These are phyloP conservation scores for Kryptolebias ocellatus DNA, from an alignment of 2,797 vertebrate species.

Conservation along the genomic window DNA sequence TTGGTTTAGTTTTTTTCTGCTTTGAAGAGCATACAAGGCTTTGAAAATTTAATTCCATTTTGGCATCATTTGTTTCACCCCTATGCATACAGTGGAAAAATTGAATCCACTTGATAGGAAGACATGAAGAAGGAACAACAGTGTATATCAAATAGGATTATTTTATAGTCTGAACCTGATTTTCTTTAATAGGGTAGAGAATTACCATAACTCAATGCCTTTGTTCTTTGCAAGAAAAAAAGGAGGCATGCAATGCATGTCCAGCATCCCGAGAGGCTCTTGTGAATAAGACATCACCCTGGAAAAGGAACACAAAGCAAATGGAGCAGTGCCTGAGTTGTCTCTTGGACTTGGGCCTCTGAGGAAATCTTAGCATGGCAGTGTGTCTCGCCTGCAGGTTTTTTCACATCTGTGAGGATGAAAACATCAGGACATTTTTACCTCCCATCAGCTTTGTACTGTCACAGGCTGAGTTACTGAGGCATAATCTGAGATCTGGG, in stretches of 20 bases:
- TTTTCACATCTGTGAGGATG: constrained; percentile 31
- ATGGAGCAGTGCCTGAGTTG: constrained; percentile 51
- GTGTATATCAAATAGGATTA: constrained; percentile 59
- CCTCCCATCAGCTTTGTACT: constrained; percentile 29
- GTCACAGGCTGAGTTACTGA: constrained; percentile 16
- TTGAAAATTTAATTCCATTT: constrained; percentile 8
- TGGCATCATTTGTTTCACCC: constrained; percentile 30
- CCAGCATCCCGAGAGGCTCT: constrained; percentile 52
- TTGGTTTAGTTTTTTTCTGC: neutral
- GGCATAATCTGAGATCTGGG: constrained; percentile 22
- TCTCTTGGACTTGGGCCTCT: constrained; percentile 45
- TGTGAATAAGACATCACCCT: constrained; percentile 66
- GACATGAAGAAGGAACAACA: constrained; percentile 36
- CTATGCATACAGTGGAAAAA: constrained; percentile 18
- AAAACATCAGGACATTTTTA: constrained; percentile 26
- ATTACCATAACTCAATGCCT: constrained; percentile 54
- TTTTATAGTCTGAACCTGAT: constrained; percentile 49
- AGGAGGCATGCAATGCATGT: constrained; percentile 57
- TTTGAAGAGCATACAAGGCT: constrained; percentile 7
- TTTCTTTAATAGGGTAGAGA: constrained; percentile 52
- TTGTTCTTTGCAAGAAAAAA: constrained; percentile 63
- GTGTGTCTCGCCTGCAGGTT: constrained; percentile 40
- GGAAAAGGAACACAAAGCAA: constrained; percentile 59
- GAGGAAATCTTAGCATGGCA: constrained; percentile 39
- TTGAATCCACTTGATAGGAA: constrained; percentile 38